A percentile compares a stretch with the other conserved stretches of the same genome.
Evolutionary conservation across 2,888 invertebrate genomes (phyloP).

Genomic region (Hesperia comma): DNA sequence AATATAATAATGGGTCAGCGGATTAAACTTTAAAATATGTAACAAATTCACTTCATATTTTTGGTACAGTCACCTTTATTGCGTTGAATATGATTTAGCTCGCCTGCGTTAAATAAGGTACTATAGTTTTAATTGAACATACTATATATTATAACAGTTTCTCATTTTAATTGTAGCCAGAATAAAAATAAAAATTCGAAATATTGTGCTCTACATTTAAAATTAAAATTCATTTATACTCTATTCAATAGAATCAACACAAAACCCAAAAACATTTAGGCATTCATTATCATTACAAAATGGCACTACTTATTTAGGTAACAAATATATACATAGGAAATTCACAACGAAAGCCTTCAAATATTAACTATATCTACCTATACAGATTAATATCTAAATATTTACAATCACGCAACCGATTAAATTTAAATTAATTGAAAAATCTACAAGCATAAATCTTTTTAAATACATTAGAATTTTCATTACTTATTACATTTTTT

Average conservation of each 20-base stretch:
- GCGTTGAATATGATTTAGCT: no score
- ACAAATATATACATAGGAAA: slow-evolving; percentile 56
- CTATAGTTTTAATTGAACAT: no score
- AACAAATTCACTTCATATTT: no score
- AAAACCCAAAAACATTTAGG: slow-evolving; percentile 66
- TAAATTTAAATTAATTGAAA: slow-evolving; percentile 58
- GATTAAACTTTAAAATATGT: no score
- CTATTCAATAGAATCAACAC: slow-evolving; percentile 77
- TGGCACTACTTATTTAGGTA: slow-evolving; percentile 50
- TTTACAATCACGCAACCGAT: slow-evolving; percentile 78
- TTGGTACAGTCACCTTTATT: no score
- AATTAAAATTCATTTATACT: slow-evolving; percentile 67
- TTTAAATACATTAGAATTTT: slow-evolving; percentile 30
- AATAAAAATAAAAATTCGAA: background rate
- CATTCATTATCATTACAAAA: slow-evolving; percentile 50
- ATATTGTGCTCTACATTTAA: slow-evolving; percentile 22
- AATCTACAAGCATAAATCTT: slow-evolving; percentile 55
- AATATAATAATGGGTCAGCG: no score
- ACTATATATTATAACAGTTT: background rate
- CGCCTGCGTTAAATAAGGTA: no score
- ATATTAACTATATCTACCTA: slow-evolving; percentile 45
- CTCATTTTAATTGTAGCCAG: background rate
- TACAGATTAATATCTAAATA: slow-evolving; percentile 59
- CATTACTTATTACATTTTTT: background rate
- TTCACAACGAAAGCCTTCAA: slow-evolving; percentile 66